These are phyloP conservation scores for Phenganax marumi DNA, from an alignment of 92 coral and sea anemone species.

Conservation along the genomic window DNA sequence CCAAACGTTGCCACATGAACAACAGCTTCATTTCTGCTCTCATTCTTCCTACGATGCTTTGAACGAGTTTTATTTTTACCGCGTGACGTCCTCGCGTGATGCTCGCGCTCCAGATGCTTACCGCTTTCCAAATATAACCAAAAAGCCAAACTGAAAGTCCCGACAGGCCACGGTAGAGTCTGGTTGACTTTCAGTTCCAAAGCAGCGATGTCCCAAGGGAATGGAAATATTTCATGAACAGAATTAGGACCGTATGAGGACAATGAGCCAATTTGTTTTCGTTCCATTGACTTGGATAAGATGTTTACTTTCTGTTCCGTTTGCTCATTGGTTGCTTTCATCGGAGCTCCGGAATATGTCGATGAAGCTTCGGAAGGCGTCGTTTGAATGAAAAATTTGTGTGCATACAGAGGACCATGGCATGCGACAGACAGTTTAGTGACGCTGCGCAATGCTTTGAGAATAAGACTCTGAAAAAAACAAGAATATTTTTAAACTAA, in stretches of 20 bases:
- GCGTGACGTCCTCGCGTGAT: conserved; percentile 17
- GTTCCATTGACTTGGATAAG: background rate
- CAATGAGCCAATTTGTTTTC: background rate
- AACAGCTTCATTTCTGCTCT: conserved; percentile 9
- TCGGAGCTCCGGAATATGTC: background rate
- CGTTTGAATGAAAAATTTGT: conserved; percentile 60
- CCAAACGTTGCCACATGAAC: conserved; percentile 83
- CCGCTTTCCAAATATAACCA: conserved; percentile 66
- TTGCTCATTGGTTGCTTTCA: background rate
- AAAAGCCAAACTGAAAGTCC: conserved; percentile 77
- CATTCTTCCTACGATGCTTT: background rate
- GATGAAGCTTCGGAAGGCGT: background rate
- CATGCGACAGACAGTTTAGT: conserved; percentile 61
- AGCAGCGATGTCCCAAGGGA: conserved; percentile 66
- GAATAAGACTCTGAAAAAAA: conserved; percentile 61
- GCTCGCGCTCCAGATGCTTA: conserved; percentile 13
- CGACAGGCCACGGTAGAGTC: conserved; percentile 62
- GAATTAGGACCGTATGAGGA: background rate
- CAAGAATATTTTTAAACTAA: background rate
- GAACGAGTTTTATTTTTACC: background rate
- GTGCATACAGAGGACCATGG: conserved; percentile 73
- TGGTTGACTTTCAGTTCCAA: conserved; percentile 74
- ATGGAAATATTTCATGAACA: conserved; percentile 42
- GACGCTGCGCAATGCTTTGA: conserved; percentile 66
- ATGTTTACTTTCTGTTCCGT: background rate